Evolutionary conservation across 2,113 vertebrate species (phyloP).

Genomic region (Cynoglossus semilaevis): DNA sequence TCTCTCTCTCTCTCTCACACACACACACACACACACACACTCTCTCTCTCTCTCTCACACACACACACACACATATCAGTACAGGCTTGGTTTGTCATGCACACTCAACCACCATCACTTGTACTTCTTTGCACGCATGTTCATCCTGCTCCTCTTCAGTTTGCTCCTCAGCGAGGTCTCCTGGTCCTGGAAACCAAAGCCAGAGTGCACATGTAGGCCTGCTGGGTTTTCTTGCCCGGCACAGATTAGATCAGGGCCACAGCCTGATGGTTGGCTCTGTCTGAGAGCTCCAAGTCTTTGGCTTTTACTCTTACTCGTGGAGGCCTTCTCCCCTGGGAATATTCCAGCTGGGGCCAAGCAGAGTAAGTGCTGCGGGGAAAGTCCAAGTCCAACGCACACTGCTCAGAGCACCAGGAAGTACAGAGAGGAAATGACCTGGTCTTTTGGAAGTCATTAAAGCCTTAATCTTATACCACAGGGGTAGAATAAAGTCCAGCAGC

Average conservation of each 20-base stretch:
- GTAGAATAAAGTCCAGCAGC: conserved; percentile 39
- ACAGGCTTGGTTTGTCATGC: conserved; percentile 28
- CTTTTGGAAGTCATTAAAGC: conserved; percentile 69
- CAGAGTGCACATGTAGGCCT: conserved; percentile 32
- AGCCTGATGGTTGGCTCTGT: conserved; percentile 42
- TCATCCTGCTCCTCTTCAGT: conserved; percentile 44
- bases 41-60: too few species aligned
- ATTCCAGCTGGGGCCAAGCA: conserved; percentile 21
- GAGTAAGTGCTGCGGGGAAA: conserved; percentile 38
- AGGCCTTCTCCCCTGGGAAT: conserved; percentile 47
- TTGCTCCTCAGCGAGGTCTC: conserved; percentile 64
- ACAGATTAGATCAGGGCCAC: conserved; percentile 65
- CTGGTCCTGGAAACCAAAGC: conserved; percentile 45
- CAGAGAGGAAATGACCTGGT: conserved; percentile 61
- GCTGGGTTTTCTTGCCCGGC: conserved; percentile 55
- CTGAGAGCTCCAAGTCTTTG: conserved; percentile 48
- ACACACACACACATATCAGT: conserved; percentile 33
- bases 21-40: too few species aligned
- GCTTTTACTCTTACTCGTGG: conserved; percentile 50
- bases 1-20: too few species aligned
- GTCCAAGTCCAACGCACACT: conserved; percentile 42
- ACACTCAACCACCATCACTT: conserved; percentile 22
- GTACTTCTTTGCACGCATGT: conserved; percentile 17
- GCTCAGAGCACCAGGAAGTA: conserved; percentile 46
- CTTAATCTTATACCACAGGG: conserved; percentile 53